These are phyloP conservation scores for Manis pentadactyla DNA, from an alignment of 2,797 vertebrate genomes.

Conservation along the genomic window DNA sequence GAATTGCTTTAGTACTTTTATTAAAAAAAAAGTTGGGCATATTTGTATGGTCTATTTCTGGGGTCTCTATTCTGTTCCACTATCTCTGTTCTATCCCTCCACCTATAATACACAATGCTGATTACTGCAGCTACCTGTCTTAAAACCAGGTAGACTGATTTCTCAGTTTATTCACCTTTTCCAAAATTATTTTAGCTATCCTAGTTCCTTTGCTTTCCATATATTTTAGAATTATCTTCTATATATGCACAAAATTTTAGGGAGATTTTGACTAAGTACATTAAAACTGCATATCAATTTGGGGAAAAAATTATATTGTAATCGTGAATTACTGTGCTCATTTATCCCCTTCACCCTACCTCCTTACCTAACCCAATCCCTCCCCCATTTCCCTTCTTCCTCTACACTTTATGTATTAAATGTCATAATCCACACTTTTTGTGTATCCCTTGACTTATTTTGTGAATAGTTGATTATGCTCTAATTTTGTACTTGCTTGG, in stretches of 20 bases:
- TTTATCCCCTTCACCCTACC: no score
- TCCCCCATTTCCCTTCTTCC: no score
- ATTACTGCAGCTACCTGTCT: neutral
- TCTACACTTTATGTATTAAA: no score
- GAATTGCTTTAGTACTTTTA: neutral
- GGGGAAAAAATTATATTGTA: neutral
- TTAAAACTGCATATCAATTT: neutral
- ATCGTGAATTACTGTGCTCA: no score
- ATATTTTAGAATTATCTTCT: neutral
- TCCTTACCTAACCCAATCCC: no score
- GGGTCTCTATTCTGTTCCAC: neutral
- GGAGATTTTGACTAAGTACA: slow-evolving; percentile 1
- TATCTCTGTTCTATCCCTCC: neutral
- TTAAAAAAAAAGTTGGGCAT: neutral
- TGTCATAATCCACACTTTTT: no score
- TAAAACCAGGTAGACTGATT: neutral
- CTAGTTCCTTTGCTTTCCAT: neutral
- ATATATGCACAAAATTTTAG: neutral
- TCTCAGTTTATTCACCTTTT: neutral
- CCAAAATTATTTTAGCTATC: neutral
- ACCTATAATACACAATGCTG: neutral
- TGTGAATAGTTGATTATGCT: no score
- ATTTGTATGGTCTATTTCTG: neutral
- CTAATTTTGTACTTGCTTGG: no score
- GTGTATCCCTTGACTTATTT: no score